Evolutionary conservation across 2,888 invertebrate species (phyloP).

Genomic region (Thymelicus acteon): DNA sequence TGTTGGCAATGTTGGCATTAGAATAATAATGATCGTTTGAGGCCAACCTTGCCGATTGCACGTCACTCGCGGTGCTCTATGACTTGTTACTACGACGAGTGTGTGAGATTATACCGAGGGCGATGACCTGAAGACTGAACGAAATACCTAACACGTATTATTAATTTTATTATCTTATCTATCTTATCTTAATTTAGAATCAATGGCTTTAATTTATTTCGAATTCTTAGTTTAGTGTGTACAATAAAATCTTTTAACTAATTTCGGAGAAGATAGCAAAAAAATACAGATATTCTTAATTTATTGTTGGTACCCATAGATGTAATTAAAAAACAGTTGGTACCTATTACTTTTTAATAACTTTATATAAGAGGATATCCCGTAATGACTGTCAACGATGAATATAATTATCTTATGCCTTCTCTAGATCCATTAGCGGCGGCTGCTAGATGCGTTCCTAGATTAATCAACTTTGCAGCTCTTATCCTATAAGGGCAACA

Average conservation of each 20-base stretch:
- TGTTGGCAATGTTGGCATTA: not conserved
- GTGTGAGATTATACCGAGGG: conserved; percentile 6
- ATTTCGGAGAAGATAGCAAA: not conserved
- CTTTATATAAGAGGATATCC: too few species aligned
- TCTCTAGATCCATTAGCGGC: conserved; percentile 13
- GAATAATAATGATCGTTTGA: conserved; percentile 51
- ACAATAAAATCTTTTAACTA: not conserved
- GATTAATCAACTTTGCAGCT: conserved; percentile 30
- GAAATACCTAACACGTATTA: conserved; percentile 8
- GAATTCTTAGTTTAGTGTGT: not conserved
- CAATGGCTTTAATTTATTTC: not conserved
- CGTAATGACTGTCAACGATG: conserved; percentile 6
- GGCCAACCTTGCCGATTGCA: conserved; percentile 52
- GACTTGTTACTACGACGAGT: conserved; percentile 14
- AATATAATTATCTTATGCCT: conserved; percentile 24
- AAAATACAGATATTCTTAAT: not conserved
- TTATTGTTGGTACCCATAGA: too few species aligned
- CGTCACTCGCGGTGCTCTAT: conserved; percentile 40
- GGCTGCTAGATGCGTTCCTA: conserved; percentile 11
- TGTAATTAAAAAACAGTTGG: too few species aligned
- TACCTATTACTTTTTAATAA: too few species aligned
- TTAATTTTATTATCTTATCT: not conserved
- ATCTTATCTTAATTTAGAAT: too few species aligned
- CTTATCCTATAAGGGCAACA: conserved; percentile 52
- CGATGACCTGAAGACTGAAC: conserved; percentile 16